These are phyloP conservation scores for Callipepla californica DNA, from an alignment of 2,113 vertebrate genomes.

Conservation along the genomic window DNA sequence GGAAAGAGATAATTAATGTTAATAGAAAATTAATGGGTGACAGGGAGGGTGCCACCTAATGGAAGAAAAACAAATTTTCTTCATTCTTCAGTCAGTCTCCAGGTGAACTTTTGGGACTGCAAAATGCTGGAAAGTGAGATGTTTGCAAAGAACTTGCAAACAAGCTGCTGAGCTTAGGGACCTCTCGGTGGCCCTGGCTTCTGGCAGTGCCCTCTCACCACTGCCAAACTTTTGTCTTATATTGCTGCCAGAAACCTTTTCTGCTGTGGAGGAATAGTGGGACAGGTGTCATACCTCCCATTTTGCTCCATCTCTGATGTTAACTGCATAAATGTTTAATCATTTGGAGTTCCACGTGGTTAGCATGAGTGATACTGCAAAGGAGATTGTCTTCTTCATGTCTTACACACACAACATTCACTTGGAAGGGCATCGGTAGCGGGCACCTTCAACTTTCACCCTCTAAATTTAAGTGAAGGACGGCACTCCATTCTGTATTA, in stretches of 20 bases:
- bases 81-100: neutral
- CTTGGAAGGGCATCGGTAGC: neutral
- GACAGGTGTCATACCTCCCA: neutral
- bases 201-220: neutral
- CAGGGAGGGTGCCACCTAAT: neutral
- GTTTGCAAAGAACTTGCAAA: neutral
- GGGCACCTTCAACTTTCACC: neutral
- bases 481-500: neutral
- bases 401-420: neutral
- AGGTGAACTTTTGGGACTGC: neutral
- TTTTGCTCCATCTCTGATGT: neutral
- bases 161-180: too few species aligned
- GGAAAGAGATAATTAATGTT: neutral
- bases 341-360: neutral
- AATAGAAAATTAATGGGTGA: neutral
- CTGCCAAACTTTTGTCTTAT: neutral
- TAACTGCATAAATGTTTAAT: neutral
- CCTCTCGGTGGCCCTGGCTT: neutral
- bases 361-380: neutral
- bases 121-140: neutral
- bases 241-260: neutral
- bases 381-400: neutral
- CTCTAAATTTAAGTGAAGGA: neutral
- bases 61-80: neutral
- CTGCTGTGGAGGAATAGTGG: rapidly evolving